phyloP scores from a whole-genome alignment of 2,113 vertebrate genomes.

The Hippopotamus amphibius region DNA sequence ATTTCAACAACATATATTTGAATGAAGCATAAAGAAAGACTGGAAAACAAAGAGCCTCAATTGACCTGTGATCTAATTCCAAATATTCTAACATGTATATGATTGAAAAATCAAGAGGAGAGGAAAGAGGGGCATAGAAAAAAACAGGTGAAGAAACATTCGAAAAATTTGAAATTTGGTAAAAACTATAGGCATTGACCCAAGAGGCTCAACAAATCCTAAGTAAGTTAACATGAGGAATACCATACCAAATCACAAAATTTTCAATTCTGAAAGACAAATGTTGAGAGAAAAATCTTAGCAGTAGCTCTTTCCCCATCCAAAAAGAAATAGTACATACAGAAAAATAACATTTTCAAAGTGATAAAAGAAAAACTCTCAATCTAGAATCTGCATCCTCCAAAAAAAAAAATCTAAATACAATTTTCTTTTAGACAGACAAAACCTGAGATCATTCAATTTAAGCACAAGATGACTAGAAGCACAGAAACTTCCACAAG shows the following conservation, averaged over 20 bases:
- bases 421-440: background rate
- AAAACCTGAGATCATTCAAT: background rate
- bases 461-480: background rate
- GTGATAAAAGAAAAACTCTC: background rate
- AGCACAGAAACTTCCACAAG: background rate
- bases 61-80: background rate
- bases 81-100: background rate
- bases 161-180: background rate
- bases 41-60: background rate
- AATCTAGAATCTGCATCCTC: background rate
- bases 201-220: background rate
- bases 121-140: background rate
- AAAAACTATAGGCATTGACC: background rate
- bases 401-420: background rate
- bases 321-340: background rate
- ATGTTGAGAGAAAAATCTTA: background rate
- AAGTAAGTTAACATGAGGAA: background rate
- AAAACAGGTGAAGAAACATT: background rate
- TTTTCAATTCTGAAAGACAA: background rate
- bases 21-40: background rate
- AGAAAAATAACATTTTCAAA: background rate
- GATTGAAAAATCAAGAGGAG: background rate
- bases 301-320: background rate
- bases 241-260: background rate
- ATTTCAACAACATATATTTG: background rate